Base-by-base conservation (phyloP, 2,113 vertebrate genomes). In the Triplophysa siluroides region DNA sequence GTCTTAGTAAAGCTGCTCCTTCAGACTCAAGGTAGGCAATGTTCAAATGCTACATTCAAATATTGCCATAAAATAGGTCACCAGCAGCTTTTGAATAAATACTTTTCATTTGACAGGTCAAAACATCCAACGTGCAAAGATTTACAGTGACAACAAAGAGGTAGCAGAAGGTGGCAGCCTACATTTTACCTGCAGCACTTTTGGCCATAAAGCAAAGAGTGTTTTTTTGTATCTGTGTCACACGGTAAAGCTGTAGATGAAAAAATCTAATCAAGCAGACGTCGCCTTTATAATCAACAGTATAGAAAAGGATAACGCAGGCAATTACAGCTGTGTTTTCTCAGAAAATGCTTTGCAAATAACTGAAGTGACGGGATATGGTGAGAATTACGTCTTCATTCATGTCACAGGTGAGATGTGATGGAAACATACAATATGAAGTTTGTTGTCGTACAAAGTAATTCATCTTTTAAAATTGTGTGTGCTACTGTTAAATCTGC, bases 271-370 rank as follows among this genome's bases (percentile, higher is more conserved):
- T 47, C 82, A 0, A 33, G 9, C 2, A 21, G 8, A 86, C 43
- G 41, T 58, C 0, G 41, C 0, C 1, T 91, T 91, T 78, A 78
- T 3, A n/a, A 77, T 87, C 0, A 0, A 81, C 12, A 56, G 19
- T 21, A 83, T 65, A 2, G 45, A 21, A 65, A 3, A 14, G 19
- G 78, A 63, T 38, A 75, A 84, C 64, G 73, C 84, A 0, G 89
- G 88, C 52, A 43, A 64, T 58, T 90, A 89, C 83, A 87, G 85
- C 78, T 91, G 89, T 41, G 69, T 82, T 41, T 83, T 24, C 61
- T 83, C 82, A 38, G 24, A 52, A n/a, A 9, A 71, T 2, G 2
- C 1, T 6, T 18, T 47, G 21, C 1, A 60, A 1, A n/a, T 1
- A 3, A 3, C 21, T 2, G 0, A 60, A 4, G 72, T 79, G 16